Base-by-base conservation (phyloP, 2,888 invertebrate species). In the Blomia tropicalis region DNA sequence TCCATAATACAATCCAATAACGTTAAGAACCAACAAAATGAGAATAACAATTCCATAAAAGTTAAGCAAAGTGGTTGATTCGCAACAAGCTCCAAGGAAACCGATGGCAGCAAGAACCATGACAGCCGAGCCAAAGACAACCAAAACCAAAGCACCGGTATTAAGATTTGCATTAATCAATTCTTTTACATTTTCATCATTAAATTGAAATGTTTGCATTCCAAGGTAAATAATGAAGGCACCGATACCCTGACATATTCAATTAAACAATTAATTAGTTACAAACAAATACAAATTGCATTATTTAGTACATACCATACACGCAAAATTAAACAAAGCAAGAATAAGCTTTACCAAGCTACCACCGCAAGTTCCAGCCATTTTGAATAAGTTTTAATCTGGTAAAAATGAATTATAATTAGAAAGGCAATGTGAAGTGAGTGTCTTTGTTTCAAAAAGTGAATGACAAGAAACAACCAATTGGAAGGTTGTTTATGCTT, bases 321-420 rank as follows among this genome's bases (percentile, higher is more conserved):
- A 56, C 2, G 19, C 19, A 3, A 56, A 29, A 7, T 56, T 56
- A 7, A 56, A 56, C 17, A 56, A 25, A 14, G 29, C 56, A 2
- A 56, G 29, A 11, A 29, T 11, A 27, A 56, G 23, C 29, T 56
- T 56, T 14, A 56, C 56, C 31, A 31, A 56, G 23, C 30, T 27
- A 3, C 56, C 56, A 56, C 56, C 27, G 29, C 56, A 56, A 2
- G 56, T 4, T 14, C 41, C 41, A 36, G 56, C 56, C 56, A 56
- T 56, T 29, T 47, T 41, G 41, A n/a, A n/a, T 41, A n/a, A 17
- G 41, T 17, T 41, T 41, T 41, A n/a, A 41, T 41, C 41, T 41
- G 41, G 14, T 14, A 41, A 41, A 41, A n/a, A 41, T 17, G 14
- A n/a, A n/a, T n/a, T n/a, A n/a, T n/a, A n/a, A n/a, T n/a, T n/a